phyloP scores from a whole-genome alignment of 2,113 vertebrate species.

The Vireo altiloquus region DNA sequence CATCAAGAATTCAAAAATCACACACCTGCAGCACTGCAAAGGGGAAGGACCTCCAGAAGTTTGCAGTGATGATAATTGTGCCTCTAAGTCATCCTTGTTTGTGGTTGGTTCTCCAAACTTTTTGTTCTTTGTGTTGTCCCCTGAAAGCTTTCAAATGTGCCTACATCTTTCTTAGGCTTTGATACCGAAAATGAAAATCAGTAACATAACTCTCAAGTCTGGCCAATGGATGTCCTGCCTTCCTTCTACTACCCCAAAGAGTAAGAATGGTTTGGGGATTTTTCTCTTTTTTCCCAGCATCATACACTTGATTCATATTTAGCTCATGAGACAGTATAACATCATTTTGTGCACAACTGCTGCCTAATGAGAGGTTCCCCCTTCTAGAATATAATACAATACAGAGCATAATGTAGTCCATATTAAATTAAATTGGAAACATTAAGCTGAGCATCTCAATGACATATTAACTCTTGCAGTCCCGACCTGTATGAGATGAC shows the following conservation, averaged over 20 bases:
- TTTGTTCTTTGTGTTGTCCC: not conserved
- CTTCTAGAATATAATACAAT: not conserved
- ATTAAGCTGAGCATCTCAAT: not conserved
- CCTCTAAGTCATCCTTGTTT: not conserved
- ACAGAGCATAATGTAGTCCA: too few relatives aligned
- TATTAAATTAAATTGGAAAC: not conserved
- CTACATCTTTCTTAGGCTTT: not conserved
- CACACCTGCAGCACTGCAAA: not conserved
- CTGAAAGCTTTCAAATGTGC: not conserved
- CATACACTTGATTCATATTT: not conserved
- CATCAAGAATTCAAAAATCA: not conserved
- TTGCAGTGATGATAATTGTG: not conserved
- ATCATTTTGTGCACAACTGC: not conserved
- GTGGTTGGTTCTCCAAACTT: not conserved
- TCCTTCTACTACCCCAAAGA: not conserved
- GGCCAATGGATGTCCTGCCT: not conserved
- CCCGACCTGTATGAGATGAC: not conserved
- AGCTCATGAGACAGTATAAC: not conserved
- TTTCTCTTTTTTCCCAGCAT: not conserved
- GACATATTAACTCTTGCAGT: not conserved
- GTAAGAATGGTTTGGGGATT: not conserved
- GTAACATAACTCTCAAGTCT: not conserved
- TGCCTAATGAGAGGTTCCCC: not conserved
- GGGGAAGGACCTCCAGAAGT: not conserved
- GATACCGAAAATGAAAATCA: not conserved